Base-by-base conservation (phyloP, 2,888 invertebrate species). In the Notodonta ziczac region DNA sequence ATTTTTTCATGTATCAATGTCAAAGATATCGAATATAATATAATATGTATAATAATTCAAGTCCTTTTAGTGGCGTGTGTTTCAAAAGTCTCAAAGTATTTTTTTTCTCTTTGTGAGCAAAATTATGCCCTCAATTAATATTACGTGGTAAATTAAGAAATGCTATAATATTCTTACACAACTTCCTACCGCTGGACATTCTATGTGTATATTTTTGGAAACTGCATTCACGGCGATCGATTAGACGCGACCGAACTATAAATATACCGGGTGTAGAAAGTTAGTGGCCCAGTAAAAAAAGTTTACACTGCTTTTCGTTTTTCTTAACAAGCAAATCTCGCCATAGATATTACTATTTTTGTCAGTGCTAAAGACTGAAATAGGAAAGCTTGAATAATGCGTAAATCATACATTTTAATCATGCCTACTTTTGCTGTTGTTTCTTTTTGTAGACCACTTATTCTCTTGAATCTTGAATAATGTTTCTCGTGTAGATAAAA, bases 211-310 rank as follows among this genome's bases (percentile, higher is more conserved):
- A 80, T 81, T 78, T 82, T 84, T 67, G 80, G 79, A 75, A 81
- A 82, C 74, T 85, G 85, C 84, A 87, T 85, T 83, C 74, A 72
- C 63, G 24, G 51, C 76, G 70, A 85, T 87, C 83, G 83, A 86
- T 87, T 73, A 79, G 63, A 73, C 68, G 75, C 66, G 72, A 65
- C 73, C 59, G 53, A 58, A 68, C 78, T 84, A 77, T 76, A 84
- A 82, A 84, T 86, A 86, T 62, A 68, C 60, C 59, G 39, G 48
- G 42, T 57, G 50, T n/a, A 24, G 42, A 63, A 60, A 65, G 61
- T 68, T 69, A 68, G 72, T 82, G 84, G 81, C 86, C 84, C 71
- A 84, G 58, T 74, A 63, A 66, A 62, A 57, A 71, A 52, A 60
- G 48, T 62, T 69, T 59, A 50, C 44, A 61, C 59, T 24, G 48